These are phyloP conservation scores for Drosophila truncata DNA, from an alignment of 1,140 invertebrate species.

Conservation along the genomic window DNA sequence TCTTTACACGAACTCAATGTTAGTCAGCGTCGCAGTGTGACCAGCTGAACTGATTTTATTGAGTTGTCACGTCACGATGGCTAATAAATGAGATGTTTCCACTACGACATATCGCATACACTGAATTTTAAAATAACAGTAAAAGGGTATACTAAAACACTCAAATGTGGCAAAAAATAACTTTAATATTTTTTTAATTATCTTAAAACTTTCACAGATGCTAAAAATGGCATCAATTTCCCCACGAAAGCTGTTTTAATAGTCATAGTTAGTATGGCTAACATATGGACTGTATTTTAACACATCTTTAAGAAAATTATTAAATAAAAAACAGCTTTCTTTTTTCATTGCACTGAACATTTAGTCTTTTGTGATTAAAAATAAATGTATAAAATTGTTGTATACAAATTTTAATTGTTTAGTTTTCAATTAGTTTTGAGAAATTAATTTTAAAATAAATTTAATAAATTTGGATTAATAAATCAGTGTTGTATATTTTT, in stretches of 20 bases:
- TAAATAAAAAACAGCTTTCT: not conserved
- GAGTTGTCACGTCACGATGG: not conserved
- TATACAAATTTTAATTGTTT: not conserved
- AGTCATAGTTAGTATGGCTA: too few relatives aligned
- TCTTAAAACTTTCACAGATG: too few relatives aligned
- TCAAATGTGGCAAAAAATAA: too few relatives aligned
- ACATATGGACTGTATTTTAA: too few relatives aligned
- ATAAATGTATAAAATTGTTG: not conserved
- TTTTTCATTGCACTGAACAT: not conserved
- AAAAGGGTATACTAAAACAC: not conserved
- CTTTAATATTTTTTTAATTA: too few relatives aligned
- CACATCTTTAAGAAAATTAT: not conserved
- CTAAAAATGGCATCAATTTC: not conserved
- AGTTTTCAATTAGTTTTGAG: too few relatives aligned
- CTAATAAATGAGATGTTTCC: not conserved
- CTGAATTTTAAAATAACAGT: not conserved
- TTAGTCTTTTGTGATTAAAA: not conserved
- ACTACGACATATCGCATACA: not conserved
- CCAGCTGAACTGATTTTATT: not conserved
- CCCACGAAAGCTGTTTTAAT: too few relatives aligned
- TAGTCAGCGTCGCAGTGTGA: constrained; percentile 32
- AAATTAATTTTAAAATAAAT: too few relatives aligned
- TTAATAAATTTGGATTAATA: not conserved
- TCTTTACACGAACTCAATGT: constrained; percentile 44
- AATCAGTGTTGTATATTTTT: constrained; percentile 1